Evolutionary conservation across 2,888 invertebrate species (phyloP).

Genomic region (Tipula vernalis): DNA sequence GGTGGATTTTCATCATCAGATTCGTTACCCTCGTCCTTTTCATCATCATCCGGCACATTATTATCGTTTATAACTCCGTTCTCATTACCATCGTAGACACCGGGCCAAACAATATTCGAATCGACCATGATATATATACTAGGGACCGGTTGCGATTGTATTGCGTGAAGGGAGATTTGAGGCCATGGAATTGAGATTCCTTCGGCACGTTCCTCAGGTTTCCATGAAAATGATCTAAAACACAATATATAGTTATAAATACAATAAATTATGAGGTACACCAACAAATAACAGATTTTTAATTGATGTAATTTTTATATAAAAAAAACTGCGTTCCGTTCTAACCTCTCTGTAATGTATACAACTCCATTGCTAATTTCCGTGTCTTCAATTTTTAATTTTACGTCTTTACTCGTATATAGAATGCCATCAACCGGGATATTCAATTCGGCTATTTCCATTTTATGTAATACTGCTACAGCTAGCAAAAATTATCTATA

Average conservation of each 20-base stretch:
- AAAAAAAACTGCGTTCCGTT: not conserved
- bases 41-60: not conserved
- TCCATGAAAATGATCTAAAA: slow-evolving; percentile 30
- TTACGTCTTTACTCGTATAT: slow-evolving; percentile 27
- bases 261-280: not conserved
- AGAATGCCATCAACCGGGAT: slow-evolving; percentile 28
- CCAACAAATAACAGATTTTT: not conserved
- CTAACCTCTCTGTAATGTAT: slow-evolving; percentile 32
- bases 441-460: slow-evolving; percentile 19
- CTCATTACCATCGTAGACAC: slow-evolving; percentile 22
- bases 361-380: slow-evolving; percentile 28
- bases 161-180: slow-evolving; percentile 32
- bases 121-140: slow-evolving; percentile 24
- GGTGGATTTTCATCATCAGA: not conserved
- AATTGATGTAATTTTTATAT: too few relatives aligned
- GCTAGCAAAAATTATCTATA: not conserved
- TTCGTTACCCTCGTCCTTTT: not conserved
- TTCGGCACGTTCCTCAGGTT: slow-evolving; percentile 26
- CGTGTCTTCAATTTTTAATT: slow-evolving; percentile 29
- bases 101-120: slow-evolving; percentile 29
- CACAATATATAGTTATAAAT: not conserved
- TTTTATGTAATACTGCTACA: not conserved
- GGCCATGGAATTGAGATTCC: slow-evolving; percentile 33
- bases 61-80: slow-evolving; percentile 5
- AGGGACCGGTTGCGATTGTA: slow-evolving; percentile 19